Conservation (phyloP, 2,888 invertebrate species). For the Aplocera efformata region DNA sequence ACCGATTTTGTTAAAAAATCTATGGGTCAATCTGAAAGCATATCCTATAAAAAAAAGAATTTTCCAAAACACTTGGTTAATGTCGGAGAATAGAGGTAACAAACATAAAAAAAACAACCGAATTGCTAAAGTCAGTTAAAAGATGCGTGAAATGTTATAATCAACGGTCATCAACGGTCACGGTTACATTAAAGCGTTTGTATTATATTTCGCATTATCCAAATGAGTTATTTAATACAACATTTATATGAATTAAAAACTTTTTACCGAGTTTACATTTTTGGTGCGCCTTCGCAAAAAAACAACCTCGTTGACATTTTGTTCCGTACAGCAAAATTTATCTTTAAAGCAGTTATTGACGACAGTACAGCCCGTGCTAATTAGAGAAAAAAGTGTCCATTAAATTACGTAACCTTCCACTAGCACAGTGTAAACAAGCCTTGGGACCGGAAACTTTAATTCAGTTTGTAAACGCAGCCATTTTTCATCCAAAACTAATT, state of each 20-base stretch:
- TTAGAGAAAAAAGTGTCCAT: slow-evolving; percentile 4
- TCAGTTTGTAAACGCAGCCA: slow-evolving; percentile 17
- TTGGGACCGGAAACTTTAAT: slow-evolving; percentile 24
- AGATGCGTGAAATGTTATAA: no score
- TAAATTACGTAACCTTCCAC: slow-evolving; percentile 8
- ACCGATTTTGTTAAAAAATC: no score
- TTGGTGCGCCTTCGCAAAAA: background rate
- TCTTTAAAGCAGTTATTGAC: no score
- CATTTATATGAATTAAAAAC: background rate
- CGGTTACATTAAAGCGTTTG: background rate
- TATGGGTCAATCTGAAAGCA: no score
- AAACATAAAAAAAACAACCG: no score
- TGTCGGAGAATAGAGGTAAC: no score
- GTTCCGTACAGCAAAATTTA: no score
- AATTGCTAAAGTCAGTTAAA: no score
- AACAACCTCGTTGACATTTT: no score
- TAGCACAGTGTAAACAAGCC: slow-evolving; percentile 14
- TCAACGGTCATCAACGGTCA: background rate
- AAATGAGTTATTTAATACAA: slow-evolving; percentile 17
- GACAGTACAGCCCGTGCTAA: slow-evolving; percentile 3
- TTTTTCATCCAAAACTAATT: slow-evolving; percentile 21
- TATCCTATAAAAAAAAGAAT: no score
- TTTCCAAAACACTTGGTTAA: no score
- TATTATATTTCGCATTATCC: slow-evolving; percentile 1
- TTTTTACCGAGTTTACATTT: slow-evolving; percentile 3